phyloP scores from a whole-genome alignment of 2,113 vertebrate genomes.

The Caloenas nicobarica region DNA sequence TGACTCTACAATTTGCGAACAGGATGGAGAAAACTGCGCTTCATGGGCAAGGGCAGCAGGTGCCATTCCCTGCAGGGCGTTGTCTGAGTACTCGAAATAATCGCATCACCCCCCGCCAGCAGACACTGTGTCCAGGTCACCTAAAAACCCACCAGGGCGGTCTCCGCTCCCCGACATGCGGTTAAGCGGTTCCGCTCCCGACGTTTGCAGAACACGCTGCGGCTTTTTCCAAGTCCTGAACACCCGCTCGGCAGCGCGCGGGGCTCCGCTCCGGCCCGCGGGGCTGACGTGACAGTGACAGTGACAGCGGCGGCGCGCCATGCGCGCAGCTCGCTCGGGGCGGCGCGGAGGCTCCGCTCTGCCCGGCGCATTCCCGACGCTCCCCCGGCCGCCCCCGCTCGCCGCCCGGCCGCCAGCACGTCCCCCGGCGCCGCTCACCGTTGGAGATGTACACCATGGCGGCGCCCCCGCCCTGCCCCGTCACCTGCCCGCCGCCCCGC shows the following conservation, averaged over 20 bases:
- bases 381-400: too few relatives aligned
- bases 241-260: fast-evolving
- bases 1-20: neutral
- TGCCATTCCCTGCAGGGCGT: fast-evolving
- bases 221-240: fast-evolving
- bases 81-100: neutral
- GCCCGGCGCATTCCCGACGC: too few relatives aligned
- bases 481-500: neutral
- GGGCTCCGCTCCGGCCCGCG: neutral
- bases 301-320: neutral
- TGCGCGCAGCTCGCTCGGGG: neutral
- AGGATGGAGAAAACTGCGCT: neutral
- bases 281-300: too few relatives aligned
- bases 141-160: fast-evolving
- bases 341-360: neutral
- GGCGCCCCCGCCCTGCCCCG: neutral
- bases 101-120: fast-evolving
- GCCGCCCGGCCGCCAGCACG: neutral
- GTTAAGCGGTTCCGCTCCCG: fast-evolving
- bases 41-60: fast-evolving
- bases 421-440: slow-evolving; percentile 73
- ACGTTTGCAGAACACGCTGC: fast-evolving
- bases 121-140: fast-evolving
- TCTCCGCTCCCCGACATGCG: fast-evolving
- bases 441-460: slow-evolving; percentile 92